phyloP scores from a whole-genome alignment of 2,888 invertebrate genomes.

The Ashinkailepas kermadecensis region DNA sequence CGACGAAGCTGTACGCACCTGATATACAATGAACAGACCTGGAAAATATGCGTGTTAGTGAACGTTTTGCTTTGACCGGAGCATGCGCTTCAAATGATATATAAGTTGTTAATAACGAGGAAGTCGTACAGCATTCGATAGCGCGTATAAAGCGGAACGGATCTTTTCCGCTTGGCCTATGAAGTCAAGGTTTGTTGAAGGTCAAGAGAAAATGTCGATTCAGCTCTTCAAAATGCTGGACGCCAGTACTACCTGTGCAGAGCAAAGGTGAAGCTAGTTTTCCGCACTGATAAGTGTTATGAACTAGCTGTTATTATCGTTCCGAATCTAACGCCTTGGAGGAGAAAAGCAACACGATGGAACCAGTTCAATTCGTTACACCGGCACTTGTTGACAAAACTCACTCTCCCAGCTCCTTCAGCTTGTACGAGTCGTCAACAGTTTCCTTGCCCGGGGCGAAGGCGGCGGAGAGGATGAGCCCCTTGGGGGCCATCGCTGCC shows the following conservation, averaged over 20 bases:
- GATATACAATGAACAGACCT: not conserved
- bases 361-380: slow-evolving; percentile 41
- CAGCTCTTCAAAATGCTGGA: not conserved
- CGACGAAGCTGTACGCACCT: not conserved
- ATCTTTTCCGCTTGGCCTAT: too few species aligned
- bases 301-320: too few species aligned
- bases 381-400: slow-evolving; percentile 41
- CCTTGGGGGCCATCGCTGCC: slow-evolving; percentile 48
- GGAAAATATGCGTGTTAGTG: not conserved
- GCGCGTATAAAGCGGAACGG: too few species aligned
- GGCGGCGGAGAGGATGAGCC: slow-evolving; percentile 52
- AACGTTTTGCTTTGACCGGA: not conserved
- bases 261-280: not conserved
- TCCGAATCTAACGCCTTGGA: too few species aligned
- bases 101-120: too few species aligned
- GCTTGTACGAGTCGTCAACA: slow-evolving; percentile 52
- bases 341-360: slow-evolving; percentile 42
- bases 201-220: not conserved
- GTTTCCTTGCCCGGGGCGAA: slow-evolving; percentile 49
- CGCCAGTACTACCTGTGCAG: not conserved
- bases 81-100: too few species aligned
- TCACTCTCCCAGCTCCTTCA: slow-evolving; percentile 45
- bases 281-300: slow-evolving; percentile 43
- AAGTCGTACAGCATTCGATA: too few species aligned
- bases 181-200: too few species aligned